phyloP scores from a whole-genome alignment of 37 sponge, comb jelly and placozoan species.

The Axinella damicornis region DNA sequence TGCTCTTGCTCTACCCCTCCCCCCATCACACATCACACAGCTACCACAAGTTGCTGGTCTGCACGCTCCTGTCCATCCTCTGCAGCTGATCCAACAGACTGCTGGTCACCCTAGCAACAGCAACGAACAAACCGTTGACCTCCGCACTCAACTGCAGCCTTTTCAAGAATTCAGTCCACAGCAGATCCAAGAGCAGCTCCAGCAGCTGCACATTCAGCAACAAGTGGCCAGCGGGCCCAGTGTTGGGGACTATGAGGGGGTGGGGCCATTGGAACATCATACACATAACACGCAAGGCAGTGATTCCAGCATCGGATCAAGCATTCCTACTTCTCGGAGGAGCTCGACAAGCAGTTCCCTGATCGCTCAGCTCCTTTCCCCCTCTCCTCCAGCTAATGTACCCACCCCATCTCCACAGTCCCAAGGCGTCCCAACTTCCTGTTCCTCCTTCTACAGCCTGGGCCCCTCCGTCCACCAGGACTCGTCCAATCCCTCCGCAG shows the following conservation, averaged over 20 bases:
- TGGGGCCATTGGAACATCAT: background rate
- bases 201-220: constrained; percentile 70
- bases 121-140: constrained; percentile 4
- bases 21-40: too few relatives aligned
- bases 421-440: background rate
- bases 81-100: too few relatives aligned
- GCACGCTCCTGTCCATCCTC: too few relatives aligned
- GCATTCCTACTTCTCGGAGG: background rate
- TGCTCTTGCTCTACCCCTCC: too few relatives aligned
- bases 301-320: background rate
- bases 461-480: constrained; percentile 28
- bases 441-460: background rate
- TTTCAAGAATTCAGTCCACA: constrained; percentile 64
- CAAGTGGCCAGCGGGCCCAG: background rate
- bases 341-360: constrained; percentile 24
- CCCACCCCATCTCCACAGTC: constrained; percentile 23
- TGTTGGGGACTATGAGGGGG: background rate
- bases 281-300: background rate
- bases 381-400: constrained; percentile 26
- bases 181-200: constrained; percentile 69
- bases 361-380: constrained; percentile 36
- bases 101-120: background rate
- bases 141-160: constrained; percentile 65
- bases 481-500: background rate
- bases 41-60: too few relatives aligned